Conservation (phyloP, 2,113 vertebrate species). For the Salvator merianae region DNA sequence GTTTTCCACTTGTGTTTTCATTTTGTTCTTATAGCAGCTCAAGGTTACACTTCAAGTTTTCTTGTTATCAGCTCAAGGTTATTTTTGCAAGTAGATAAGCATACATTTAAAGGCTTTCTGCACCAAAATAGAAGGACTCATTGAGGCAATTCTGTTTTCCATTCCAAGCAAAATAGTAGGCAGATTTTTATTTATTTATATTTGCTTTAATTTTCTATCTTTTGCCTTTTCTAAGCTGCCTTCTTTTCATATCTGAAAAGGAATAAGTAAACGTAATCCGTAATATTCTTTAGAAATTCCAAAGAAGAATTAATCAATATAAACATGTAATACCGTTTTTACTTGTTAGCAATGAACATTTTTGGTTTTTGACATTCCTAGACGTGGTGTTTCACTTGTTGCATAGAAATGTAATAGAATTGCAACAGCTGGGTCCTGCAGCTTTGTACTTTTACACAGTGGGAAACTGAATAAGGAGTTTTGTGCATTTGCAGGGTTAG, state of each 20-base stretch:
- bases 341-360: neutral
- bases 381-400: neutral
- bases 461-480: too few species aligned
- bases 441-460: too few species aligned
- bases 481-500: too few species aligned
- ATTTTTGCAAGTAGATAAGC: neutral
- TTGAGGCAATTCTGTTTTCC: neutral
- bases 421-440: too few species aligned
- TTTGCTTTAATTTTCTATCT: neutral
- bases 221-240: neutral
- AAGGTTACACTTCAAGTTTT: neutral
- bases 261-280: accelerated
- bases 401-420: too few species aligned
- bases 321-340: neutral
- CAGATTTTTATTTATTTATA: neutral
- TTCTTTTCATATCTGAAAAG: neutral
- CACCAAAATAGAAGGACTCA: neutral
- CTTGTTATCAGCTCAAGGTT: neutral
- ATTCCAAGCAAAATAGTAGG: neutral
- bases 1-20: neutral
- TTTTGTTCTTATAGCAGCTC: conserved; percentile 15
- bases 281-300: neutral
- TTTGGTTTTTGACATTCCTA: neutral
- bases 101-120: neutral
- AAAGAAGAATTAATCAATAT: neutral